Evolutionary conservation across 2,797 vertebrate genomes (phyloP).

Genomic region (Morus bassanus): DNA sequence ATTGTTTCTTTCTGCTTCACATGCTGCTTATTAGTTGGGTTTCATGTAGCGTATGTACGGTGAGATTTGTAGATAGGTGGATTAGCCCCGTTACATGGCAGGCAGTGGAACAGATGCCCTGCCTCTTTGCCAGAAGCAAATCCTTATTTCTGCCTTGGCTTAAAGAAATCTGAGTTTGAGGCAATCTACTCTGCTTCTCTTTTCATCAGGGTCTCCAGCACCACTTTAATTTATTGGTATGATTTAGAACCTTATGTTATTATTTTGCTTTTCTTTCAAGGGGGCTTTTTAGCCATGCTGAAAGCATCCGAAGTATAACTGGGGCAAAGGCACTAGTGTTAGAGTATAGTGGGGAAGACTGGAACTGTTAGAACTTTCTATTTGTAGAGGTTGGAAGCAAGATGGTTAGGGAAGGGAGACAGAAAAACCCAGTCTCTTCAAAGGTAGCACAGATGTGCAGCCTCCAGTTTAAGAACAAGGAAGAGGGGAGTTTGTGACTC

Average conservation of each 20-base stretch:
- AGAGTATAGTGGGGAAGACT: background rate
- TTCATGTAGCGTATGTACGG: background rate
- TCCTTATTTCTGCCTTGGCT: background rate
- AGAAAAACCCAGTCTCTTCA: background rate
- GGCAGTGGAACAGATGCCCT: background rate
- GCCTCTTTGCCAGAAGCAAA: background rate
- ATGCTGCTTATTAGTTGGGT: background rate
- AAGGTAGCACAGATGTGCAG: background rate
- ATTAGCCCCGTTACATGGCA: background rate
- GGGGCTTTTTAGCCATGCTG: background rate
- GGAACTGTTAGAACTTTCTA: background rate
- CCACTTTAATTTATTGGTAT: background rate
- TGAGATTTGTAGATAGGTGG: background rate
- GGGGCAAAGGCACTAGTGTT: background rate
- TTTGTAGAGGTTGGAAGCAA: background rate
- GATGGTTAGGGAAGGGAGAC: background rate
- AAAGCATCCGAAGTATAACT: background rate
- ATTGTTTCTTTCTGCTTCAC: background rate
- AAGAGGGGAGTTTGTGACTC: background rate
- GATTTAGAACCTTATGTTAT: background rate
- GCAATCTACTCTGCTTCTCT: background rate
- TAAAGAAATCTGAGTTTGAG: background rate
- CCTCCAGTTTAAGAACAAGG: background rate
- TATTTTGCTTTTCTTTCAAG: background rate
- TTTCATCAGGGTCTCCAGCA: background rate